Evolutionary conservation across 2,113 vertebrate genomes (phyloP).

Genomic region (Mirounga angustirostris): DNA sequence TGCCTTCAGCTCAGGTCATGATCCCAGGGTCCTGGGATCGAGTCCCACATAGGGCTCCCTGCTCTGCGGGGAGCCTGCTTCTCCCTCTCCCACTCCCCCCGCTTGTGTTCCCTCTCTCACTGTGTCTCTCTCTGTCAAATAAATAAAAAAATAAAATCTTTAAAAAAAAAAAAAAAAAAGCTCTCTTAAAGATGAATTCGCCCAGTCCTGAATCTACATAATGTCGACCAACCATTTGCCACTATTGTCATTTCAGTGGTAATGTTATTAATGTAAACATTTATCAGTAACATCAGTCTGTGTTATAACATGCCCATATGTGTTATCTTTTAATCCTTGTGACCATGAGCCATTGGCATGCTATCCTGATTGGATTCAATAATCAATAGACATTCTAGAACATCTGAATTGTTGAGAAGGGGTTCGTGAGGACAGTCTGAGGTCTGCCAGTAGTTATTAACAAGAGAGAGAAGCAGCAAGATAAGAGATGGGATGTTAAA

Average conservation of each 20-base stretch:
- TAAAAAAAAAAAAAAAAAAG: too few species aligned
- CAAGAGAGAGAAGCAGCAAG: background rate
- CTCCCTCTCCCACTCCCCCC: too few species aligned
- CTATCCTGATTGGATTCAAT: conserved; percentile 50
- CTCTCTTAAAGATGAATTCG: conserved; percentile 16
- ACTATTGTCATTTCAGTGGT: background rate
- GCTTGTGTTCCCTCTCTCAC: too few species aligned
- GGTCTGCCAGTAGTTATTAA: conserved; percentile 10
- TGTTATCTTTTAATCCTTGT: background rate
- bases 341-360: background rate
- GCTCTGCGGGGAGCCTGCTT: too few species aligned
- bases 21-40: too few species aligned
- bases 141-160: too few species aligned
- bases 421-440: background rate
- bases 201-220: background rate
- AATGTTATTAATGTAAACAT: background rate
- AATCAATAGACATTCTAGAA: background rate
- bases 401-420: conserved; percentile 34
- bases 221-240: background rate
- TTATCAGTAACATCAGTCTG: background rate
- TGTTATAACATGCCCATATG: background rate
- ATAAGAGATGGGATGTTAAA: background rate
- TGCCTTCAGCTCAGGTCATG: too few species aligned
- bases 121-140: too few species aligned
- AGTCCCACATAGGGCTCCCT: too few species aligned